Evolutionary conservation across 1,140 invertebrate species (phyloP).

Genomic region (Drosophila kepulauana): DNA sequence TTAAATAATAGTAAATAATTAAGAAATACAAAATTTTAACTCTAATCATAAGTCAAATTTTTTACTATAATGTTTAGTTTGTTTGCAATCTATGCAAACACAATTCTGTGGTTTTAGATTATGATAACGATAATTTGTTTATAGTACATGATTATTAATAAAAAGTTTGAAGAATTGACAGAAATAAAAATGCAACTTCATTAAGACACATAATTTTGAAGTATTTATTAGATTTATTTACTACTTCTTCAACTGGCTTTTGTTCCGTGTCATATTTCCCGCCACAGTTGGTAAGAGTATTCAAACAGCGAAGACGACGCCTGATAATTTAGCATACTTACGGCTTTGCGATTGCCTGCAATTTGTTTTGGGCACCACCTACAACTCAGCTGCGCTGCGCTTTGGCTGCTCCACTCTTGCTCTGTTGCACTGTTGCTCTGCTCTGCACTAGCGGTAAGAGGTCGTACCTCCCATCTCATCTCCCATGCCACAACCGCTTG

Average conservation of each 20-base stretch:
- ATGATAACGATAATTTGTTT: too few relatives aligned
- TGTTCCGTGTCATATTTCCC: neutral
- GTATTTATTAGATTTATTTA: neutral
- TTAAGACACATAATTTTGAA: too few relatives aligned
- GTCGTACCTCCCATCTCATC: slow-evolving; percentile 49
- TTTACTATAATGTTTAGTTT: too few relatives aligned
- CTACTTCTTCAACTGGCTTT: too few relatives aligned
- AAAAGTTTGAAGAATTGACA: too few relatives aligned
- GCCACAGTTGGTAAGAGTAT: neutral
- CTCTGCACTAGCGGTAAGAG: slow-evolving; percentile 62
- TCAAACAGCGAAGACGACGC: slow-evolving; percentile 59
- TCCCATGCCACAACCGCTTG: slow-evolving; percentile 11
- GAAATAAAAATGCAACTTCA: too few relatives aligned
- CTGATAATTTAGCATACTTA: slow-evolving; percentile 82
- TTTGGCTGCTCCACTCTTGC: neutral
- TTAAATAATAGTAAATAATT: too few relatives aligned
- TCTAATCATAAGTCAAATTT: too few relatives aligned
- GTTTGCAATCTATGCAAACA: too few relatives aligned
- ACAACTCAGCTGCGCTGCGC: slow-evolving; percentile 54
- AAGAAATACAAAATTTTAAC: too few relatives aligned
- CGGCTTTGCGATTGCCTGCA: slow-evolving; percentile 76
- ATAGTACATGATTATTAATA: too few relatives aligned
- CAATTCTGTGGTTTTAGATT: too few relatives aligned
- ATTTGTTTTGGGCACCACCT: slow-evolving; percentile 80
- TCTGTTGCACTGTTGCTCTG: slow-evolving; percentile 24